Percentiles rank a stretch among this genome's conserved stretches.
Evolutionary conservation across 2,888 invertebrate genomes (phyloP).

Genomic region (Drosophila bunnanda): DNA sequence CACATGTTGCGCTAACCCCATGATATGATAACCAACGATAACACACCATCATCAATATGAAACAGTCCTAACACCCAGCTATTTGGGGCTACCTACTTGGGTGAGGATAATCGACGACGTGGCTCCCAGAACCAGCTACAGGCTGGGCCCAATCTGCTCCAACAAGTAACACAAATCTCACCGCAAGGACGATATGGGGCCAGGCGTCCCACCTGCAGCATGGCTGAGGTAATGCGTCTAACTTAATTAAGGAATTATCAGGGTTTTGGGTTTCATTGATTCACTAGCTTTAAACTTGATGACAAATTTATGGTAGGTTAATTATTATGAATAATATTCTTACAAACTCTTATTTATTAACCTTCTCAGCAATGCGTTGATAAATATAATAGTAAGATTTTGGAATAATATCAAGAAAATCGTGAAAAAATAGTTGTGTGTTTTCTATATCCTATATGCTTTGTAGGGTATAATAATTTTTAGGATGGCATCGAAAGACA

Average conservation of each 20-base stretch:
- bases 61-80: constrained; percentile 85
- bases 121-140: constrained; percentile 49
- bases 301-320: not conserved
- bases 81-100: constrained; percentile 84
- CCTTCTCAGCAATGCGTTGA: too few species aligned
- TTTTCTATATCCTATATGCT: not conserved
- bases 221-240: constrained; percentile 87
- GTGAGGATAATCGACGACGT: constrained; percentile 78
- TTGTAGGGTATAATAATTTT: not conserved
- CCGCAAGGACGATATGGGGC: constrained; percentile 88
- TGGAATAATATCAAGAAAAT: too few species aligned
- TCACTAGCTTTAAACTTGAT: not conserved
- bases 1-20: constrained; percentile 71
- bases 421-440: too few species aligned
- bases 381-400: too few species aligned
- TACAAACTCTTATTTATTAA: too few species aligned
- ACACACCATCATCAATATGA: constrained; percentile 41
- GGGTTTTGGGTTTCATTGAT: not conserved
- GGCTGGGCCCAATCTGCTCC: constrained; percentile 55
- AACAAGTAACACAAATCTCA: constrained; percentile 83
- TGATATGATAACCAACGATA: constrained; percentile 42
- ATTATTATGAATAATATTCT: not conserved
- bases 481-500: too few species aligned
- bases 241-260: not conserved
- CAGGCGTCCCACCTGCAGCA: constrained; percentile 88